phyloP scores from a whole-genome alignment of 2,888 invertebrate genomes.

The Torymus texanus region DNA sequence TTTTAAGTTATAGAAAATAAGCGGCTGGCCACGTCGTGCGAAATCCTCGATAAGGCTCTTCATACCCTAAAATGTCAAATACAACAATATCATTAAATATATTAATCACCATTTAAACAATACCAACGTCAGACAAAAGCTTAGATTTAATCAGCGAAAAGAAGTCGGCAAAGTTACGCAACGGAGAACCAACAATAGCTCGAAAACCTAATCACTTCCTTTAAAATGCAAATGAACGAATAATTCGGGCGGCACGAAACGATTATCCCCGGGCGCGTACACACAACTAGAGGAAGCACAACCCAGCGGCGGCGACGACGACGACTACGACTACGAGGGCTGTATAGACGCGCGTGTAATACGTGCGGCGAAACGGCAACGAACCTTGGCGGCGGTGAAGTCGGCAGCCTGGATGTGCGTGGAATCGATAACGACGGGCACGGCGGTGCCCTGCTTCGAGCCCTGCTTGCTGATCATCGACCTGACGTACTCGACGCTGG shows the following conservation, averaged over 20 bases:
- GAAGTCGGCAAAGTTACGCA: too few relatives aligned
- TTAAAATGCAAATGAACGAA: too few relatives aligned
- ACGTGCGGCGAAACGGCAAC: conserved; percentile 14
- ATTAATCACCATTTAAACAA: too few relatives aligned
- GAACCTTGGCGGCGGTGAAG: conserved; percentile 81
- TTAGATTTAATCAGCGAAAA: too few relatives aligned
- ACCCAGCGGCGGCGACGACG: background rate
- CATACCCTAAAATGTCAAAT: conserved; percentile 77
- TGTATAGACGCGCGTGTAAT: background rate
- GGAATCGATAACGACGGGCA: conserved; percentile 80
- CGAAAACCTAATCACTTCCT: too few relatives aligned
- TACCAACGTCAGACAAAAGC: too few relatives aligned
- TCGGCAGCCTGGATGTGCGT: conserved; percentile 81
- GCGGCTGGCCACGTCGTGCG: conserved; percentile 77
- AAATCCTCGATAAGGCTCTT: conserved; percentile 79
- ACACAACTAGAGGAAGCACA: too few relatives aligned
- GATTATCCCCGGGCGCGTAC: background rate
- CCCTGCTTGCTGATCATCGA: conserved; percentile 85
- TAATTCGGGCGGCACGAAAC: background rate
- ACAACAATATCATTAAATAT: background rate
- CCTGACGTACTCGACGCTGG: conserved; percentile 81
- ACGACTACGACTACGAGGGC: too few relatives aligned
- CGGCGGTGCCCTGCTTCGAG: conserved; percentile 77
- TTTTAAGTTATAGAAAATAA: conserved; percentile 79
- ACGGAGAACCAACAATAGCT: too few relatives aligned